A percentile compares a stretch with the other conserved stretches of the same genome.
phyloP scores from a whole-genome alignment of 2,888 invertebrate genomes.

The Clistopyga incitator region DNA sequence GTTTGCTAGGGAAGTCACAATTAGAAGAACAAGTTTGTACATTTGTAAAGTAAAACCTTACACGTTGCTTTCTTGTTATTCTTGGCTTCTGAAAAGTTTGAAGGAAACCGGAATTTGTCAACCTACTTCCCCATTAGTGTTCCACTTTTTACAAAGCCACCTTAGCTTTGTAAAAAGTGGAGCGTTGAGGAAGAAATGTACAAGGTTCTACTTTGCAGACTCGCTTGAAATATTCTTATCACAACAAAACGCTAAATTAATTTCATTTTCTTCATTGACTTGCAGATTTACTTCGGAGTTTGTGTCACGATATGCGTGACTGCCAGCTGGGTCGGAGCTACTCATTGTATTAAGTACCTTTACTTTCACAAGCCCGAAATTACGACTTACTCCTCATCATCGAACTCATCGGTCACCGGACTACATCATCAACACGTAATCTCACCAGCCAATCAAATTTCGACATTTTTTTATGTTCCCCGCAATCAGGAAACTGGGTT shows the following conservation, averaged over 20 bases:
- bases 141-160: no score
- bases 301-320: conserved; percentile 94
- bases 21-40: no score
- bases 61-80: no score
- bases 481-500: not conserved
- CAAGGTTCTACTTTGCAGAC: no score
- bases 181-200: no score
- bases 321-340: conserved; percentile 96
- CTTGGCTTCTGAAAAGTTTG: no score
- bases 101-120: no score
- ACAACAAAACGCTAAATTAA: not conserved
- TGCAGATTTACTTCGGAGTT: conserved; percentile 94
- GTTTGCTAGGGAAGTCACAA: no score
- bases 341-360: conserved; percentile 95
- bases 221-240: no score
- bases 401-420: conserved; percentile 83
- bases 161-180: no score
- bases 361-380: conserved; percentile 87
- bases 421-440: conserved; percentile 84
- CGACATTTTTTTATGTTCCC: conserved; percentile 44
- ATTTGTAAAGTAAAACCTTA: no score
- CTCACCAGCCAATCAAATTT: conserved; percentile 55
- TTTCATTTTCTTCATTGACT: conserved; percentile 70
- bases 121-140: no score
- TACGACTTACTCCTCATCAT: conserved; percentile 74